phyloP scores from a whole-genome alignment of 2,888 invertebrate genomes.

The Pelosia muscerda region DNA sequence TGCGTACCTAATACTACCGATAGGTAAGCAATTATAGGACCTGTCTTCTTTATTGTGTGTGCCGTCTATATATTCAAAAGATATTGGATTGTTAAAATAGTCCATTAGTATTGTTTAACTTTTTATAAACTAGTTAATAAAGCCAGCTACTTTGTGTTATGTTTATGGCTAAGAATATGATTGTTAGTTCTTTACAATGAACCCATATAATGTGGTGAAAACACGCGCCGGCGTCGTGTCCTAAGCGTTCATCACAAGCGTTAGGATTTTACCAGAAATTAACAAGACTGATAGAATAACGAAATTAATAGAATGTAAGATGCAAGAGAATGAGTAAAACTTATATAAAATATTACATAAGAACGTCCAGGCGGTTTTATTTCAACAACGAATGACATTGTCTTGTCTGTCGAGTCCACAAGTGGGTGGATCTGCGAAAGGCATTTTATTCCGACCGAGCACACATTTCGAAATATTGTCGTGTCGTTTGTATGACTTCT shows the following conservation, averaged over 20 bases:
- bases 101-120: not conserved
- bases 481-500: constrained; percentile 46
- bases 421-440: constrained; percentile 75
- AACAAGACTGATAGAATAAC: not conserved
- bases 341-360: constrained; percentile 47
- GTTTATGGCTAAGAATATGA: not conserved
- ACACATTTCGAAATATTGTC: constrained; percentile 61
- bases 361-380: constrained; percentile 60
- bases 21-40: not conserved
- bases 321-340: constrained; percentile 20
- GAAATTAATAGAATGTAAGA: not conserved
- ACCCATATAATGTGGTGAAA: too few relatives aligned
- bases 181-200: not conserved
- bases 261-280: not conserved
- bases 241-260: not conserved
- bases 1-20: too few relatives aligned
- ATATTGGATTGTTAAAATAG: not conserved
- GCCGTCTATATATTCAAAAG: not conserved
- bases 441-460: constrained; percentile 66
- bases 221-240: not conserved
- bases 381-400: constrained; percentile 69
- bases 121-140: not conserved
- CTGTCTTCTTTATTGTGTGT: not conserved
- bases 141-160: not conserved
- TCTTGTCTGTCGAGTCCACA: constrained; percentile 64